Percentiles rank a stretch among this genome's conserved stretches.
phyloP scores from a whole-genome alignment of 2,888 invertebrate genomes.

The Lepidocyrtoides sp. region DNA sequence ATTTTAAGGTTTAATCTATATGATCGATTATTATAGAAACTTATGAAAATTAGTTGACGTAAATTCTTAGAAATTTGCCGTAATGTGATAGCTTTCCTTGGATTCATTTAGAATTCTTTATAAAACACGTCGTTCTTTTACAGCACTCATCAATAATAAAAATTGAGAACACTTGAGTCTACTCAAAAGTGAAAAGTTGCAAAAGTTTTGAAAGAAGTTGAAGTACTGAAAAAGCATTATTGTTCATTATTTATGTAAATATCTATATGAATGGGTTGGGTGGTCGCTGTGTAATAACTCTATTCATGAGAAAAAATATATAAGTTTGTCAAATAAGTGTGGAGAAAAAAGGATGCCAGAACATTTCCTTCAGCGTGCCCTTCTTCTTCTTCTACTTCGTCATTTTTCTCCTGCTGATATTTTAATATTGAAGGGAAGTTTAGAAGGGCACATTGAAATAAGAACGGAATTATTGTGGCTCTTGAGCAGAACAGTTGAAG shows the following conservation, averaged over 20 bases:
- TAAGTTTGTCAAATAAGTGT: not conserved
- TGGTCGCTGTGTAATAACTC: not conserved
- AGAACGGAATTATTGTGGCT: constrained; percentile 39
- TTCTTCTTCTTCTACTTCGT: not conserved
- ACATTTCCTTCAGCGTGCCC: not conserved
- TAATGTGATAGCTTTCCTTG: too few relatives aligned
- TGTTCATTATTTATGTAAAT: constrained; percentile 19
- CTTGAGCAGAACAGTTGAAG: not conserved
- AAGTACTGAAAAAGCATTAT: not conserved
- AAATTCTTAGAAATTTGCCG: too few relatives aligned
- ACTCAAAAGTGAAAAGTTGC: not conserved
- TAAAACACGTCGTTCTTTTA: not conserved
- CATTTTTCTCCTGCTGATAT: not conserved
- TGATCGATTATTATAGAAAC: too few relatives aligned
- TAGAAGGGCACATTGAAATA: not conserved
- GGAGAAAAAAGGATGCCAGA: not conserved
- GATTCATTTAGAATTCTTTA: not conserved
- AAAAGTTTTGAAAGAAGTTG: not conserved
- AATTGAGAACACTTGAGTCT: not conserved
- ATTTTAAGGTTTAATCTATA: too few relatives aligned
- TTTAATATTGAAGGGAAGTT: not conserved
- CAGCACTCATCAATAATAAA: not conserved
- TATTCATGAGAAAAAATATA: not conserved
- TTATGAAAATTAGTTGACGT: too few relatives aligned
- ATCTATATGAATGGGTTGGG: not conserved